Evolutionary conservation across 1,140 invertebrate genomes (phyloP), one percentile per base, ranked within the genome.

Genomic region (Nomia melanderi): DNA sequence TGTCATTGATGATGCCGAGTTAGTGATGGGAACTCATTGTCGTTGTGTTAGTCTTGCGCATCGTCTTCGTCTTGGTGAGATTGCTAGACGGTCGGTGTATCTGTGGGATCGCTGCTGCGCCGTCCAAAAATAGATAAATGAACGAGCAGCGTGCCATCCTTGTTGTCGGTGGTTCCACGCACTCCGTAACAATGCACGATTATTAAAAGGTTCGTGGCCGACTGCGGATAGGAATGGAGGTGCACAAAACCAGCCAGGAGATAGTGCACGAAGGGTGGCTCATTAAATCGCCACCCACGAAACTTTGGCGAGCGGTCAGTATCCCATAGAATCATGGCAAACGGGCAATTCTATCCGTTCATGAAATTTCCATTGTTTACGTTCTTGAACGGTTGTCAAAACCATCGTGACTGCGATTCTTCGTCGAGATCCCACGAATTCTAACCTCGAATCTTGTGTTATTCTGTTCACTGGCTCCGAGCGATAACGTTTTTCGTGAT

Each of bases 231-330:
- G 78, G 78, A 60, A 89, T 88, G 88, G 88, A 89, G 66, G 84
- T 84, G 63, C 86, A 91, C 23, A 91, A 89, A 87, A 90, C 88
- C 27, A 91, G 88, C n/a, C 91, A 91, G 72, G 95, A 96, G 88
- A 93, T 96, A 74, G 95, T 96, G 77, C 94, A 96, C 88, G 96
- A 97, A 93, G 97, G 97, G 75, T 98, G 97, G 97, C 93, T 98
- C 65, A 97, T 96, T 56, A 98, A 98, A 94, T 98, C 97, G 57
- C 97, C 97, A 76, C 97, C 97, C 33, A 95, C 95, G 53, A 98
- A 97, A 92, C 95, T 98, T 85, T 97, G 96, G 95, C 94, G 96
- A 94, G 97, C 96, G 88, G 97, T 98, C 93, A 95, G 96, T 96
- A 87, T 81, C 57, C 74, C 27, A 33, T 0, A 11, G 7, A 53